Conservation (phyloP, 2,888 invertebrate species). For the Drosophila fungiperda region DNA sequence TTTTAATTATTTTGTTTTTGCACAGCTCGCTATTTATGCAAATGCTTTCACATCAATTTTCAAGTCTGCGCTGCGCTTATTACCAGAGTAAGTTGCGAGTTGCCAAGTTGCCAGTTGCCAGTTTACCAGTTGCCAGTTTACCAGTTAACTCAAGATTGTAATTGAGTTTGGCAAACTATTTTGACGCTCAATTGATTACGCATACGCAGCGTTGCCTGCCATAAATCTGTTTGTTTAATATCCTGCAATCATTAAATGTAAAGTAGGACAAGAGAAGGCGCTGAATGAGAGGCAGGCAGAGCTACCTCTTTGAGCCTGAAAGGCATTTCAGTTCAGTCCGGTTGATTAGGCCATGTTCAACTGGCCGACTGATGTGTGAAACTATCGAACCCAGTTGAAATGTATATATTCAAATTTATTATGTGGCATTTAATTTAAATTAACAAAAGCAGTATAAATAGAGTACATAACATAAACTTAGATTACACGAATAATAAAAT, state of each 20-base stretch:
- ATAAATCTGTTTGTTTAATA: constrained; percentile 48
- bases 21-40: constrained; percentile 63
- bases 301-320: background rate
- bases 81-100: constrained; percentile 28
- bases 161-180: constrained; percentile 73
- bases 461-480: background rate
- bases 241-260: background rate
- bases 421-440: background rate
- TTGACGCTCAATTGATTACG: constrained; percentile 75
- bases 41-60: constrained; percentile 72
- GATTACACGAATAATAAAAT: background rate
- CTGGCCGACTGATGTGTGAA: background rate
- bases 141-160: constrained; percentile 50
- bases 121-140: constrained; percentile 13
- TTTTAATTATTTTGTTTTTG: constrained; percentile 75
- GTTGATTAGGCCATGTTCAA: background rate
- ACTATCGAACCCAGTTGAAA: background rate
- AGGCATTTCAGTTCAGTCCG: background rate
- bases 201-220: constrained; percentile 63
- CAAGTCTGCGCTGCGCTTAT: constrained; percentile 56
- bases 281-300: background rate
- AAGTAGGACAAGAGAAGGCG: background rate
- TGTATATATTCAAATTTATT: background rate
- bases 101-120: background rate
- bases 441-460: background rate